These are phyloP conservation scores for Scelioninae gen. 2 DNA, from an alignment of 2,888 invertebrate genomes.

Conservation along the genomic window DNA sequence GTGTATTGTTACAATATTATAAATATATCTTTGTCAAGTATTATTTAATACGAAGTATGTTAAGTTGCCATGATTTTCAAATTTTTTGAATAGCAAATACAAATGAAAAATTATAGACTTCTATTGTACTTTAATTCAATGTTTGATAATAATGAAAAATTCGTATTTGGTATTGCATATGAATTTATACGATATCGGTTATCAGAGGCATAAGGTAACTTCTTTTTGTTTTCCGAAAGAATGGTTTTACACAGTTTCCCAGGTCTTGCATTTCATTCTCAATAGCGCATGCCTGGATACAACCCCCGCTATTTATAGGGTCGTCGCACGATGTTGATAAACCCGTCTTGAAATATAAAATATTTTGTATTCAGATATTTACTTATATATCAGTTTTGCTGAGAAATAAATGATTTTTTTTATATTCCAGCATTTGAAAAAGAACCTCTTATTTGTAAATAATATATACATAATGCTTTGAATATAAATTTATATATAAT, in stretches of 20 bases:
- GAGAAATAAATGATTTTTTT: too few species aligned
- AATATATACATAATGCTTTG: too few species aligned
- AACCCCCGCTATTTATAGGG: slow-evolving; percentile 53
- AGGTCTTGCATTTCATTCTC: slow-evolving; percentile 28
- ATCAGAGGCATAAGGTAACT: slow-evolving; percentile 20
- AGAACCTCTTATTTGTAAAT: too few species aligned
- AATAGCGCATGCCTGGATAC: slow-evolving; percentile 42
- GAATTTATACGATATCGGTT: slow-evolving; percentile 15
- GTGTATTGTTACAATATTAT: too few species aligned
- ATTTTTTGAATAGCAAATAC: too few species aligned
- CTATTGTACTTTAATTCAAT: not conserved
- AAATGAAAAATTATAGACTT: too few species aligned
- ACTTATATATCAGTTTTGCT: too few species aligned
- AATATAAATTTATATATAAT: not conserved
- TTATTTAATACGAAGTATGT: too few species aligned
- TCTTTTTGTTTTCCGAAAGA: slow-evolving; percentile 51
- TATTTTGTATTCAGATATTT: slow-evolving; percentile 1
- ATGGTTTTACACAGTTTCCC: slow-evolving; percentile 40
- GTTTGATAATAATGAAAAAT: not conserved
- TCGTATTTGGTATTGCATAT: too few species aligned
- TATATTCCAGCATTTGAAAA: too few species aligned
- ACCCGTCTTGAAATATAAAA: slow-evolving; percentile 39
- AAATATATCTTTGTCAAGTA: too few species aligned
- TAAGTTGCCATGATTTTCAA: too few species aligned
- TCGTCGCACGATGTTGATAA: slow-evolving; percentile 43